Base-by-base conservation (phyloP, 23 tunicate species). In the Trididemnum nubilum region DNA sequence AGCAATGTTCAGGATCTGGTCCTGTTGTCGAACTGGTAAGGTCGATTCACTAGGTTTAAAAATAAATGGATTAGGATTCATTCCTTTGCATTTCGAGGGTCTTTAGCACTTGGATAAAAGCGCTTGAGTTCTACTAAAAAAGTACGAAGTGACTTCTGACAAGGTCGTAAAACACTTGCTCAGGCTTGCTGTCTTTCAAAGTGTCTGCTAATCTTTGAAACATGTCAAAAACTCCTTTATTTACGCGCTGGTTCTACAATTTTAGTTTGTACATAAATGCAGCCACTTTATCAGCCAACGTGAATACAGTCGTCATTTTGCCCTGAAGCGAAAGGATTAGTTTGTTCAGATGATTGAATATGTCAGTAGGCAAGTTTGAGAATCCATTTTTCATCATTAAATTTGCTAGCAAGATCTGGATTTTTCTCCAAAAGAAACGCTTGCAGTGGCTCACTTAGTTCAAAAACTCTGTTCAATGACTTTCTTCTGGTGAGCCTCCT, bases 301-400 rank as follows among this genome's bases (percentile, higher is more conserved):
- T 78, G n/a, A 78, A 78, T 38, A 78, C 59, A 39, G 79, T 73
- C 5, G 39, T 57, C 39, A 57, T 58, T 57, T 78, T 78, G 25
- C 70, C 69, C 29, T 78, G 39, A 59, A 78, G 82, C 34, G 37
- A 57, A 30, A 57, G 82, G 39, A 36, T 73, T 40, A 78, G 80
- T 49, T 49, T 32, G 65, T 61, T n/a, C 26, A 61, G 67, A 3
- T 21, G 79, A n/a, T 25, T 81, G 40, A 87, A 84, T 29, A 87
- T 87, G 86, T 87, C 86, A 63, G 52, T 87, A 87, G 40, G 79
- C 76, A 64, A 87, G 71, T 87, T 73, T 87, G 76, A 69, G 70
- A 34, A 85, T 49, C 82, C 76, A 81, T 61, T 81, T 40, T 34
- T 81, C 34, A 30, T 81, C 86, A 64, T 29, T 50, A 36, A 87